Percentiles rank a stretch among this genome's conserved stretches.
phyloP scores from a whole-genome alignment of 1,140 invertebrate genomes.

The Drosophila willistoni region DNA sequence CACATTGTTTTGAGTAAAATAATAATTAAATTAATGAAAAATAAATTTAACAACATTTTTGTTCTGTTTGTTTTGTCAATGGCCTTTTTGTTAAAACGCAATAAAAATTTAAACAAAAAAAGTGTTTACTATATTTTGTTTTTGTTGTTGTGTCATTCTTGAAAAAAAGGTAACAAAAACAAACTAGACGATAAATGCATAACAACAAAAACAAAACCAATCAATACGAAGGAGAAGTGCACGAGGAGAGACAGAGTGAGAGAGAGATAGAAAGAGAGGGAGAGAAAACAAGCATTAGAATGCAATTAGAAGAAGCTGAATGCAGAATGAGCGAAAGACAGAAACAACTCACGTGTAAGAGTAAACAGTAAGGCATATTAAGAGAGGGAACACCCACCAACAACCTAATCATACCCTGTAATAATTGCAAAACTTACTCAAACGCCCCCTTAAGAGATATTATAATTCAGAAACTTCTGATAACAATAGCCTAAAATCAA shows the following conservation, averaged over 20 bases:
- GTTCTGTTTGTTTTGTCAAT: not conserved
- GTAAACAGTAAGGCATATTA: not conserved
- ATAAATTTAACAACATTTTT: conserved; percentile 1
- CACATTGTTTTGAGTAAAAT: not conserved
- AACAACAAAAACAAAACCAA: conserved; percentile 53
- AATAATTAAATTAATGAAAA: not conserved
- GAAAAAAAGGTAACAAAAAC: conserved; percentile 77
- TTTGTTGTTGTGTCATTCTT: conserved; percentile 27
- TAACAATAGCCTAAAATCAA: too few species aligned
- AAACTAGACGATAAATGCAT: conserved; percentile 72
- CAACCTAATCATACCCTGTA: conserved; percentile 25
- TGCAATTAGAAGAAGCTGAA: conserved; percentile 51
- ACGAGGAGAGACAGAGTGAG: not conserved
- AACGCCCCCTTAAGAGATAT: not conserved
- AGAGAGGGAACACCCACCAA: conserved; percentile 20
- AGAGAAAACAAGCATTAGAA: conserved; percentile 39
- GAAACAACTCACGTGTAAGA: conserved; percentile 12
- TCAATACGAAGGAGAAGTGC: conserved; percentile 52
- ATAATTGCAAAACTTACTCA: not conserved
- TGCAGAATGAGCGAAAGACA: not conserved
- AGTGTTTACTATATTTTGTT: conserved; percentile 42
- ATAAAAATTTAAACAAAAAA: conserved; percentile 45
- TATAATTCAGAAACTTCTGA: too few species aligned
- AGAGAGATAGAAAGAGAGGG: not conserved
- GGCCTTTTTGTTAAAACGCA: conserved; percentile 32